A percentile compares a stretch with the other conserved stretches of the same genome.
Conservation (phyloP, 2,888 invertebrate genomes). For the Erannis defoliaria region DNA sequence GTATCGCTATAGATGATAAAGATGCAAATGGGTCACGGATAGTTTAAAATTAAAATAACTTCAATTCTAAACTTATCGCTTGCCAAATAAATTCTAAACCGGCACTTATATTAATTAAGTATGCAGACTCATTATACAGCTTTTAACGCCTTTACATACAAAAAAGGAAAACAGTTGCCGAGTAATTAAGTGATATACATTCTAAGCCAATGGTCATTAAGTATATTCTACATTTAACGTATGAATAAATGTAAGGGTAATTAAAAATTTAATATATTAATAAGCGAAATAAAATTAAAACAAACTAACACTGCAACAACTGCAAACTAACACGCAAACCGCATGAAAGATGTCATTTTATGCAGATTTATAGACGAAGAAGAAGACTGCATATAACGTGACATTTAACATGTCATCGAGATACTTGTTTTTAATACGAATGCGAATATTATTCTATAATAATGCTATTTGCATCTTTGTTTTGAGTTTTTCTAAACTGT, state of each 20-base stretch:
- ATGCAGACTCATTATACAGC: conserved; percentile 21
- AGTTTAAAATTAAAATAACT: conserved; percentile 36
- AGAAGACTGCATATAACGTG: conserved; percentile 31
- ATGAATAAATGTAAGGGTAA: not conserved
- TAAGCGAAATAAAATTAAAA: not conserved
- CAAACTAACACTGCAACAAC: too few relatives aligned
- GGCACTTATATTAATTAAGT: conserved; percentile 17
- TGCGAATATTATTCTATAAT: conserved; percentile 31
- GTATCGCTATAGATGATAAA: conserved; percentile 40
- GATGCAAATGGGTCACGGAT: conserved; percentile 40
- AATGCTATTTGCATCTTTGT: conserved; percentile 31
- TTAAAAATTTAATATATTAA: not conserved
- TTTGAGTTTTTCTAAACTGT: conserved; percentile 4
- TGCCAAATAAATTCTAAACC: conserved; percentile 14
- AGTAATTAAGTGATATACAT: conserved; percentile 13
- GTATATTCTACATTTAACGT: too few relatives aligned
- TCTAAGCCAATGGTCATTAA: too few relatives aligned
- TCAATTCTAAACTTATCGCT: conserved; percentile 25
- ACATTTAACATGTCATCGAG: conserved; percentile 38
- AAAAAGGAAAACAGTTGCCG: conserved; percentile 4
- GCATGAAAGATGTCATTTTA: not conserved
- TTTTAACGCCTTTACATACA: conserved; percentile 14
- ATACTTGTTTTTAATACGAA: conserved; percentile 36
- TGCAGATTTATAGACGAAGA: conserved; percentile 10
- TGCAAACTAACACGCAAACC: not conserved